A percentile compares a stretch with the other conserved stretches of the same genome.
Evolutionary conservation across 1,140 invertebrate species (phyloP).

Genomic region (Archivesica marissinica): DNA sequence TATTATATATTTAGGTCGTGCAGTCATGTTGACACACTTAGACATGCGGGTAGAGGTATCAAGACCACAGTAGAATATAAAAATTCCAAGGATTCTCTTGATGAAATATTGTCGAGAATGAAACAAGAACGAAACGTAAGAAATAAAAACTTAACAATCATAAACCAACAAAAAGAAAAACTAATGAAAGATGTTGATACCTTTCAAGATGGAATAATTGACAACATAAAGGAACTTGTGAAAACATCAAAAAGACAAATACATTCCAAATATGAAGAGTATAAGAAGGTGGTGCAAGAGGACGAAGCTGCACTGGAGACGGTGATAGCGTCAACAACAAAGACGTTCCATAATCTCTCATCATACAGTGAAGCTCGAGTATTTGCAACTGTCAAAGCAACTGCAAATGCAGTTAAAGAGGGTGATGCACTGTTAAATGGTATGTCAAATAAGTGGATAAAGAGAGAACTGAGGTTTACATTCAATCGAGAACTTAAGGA

Average conservation of each 20-base stretch:
- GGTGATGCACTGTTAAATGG: neutral
- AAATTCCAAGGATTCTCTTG: neutral
- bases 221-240: neutral
- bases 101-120: neutral
- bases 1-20: neutral
- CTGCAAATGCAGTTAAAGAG: neutral
- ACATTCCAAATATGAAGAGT: neutral
- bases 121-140: neutral
- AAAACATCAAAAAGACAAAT: neutral
- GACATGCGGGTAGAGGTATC: neutral
- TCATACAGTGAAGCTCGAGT: neutral
- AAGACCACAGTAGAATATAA: neutral
- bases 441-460: slow-evolving; percentile 9
- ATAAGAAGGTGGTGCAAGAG: neutral
- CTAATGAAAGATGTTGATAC: neutral
- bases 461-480: neutral
- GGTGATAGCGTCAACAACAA: neutral
- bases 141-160: neutral
- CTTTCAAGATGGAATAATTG: neutral
- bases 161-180: slow-evolving; percentile 19
- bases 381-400: slow-evolving; percentile 11
- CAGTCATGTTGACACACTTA: neutral
- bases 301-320: slow-evolving; percentile 6
- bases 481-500: neutral
- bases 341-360: slow-evolving; percentile 1